These are phyloP conservation scores for Protaetia brevitarsis DNA, from an alignment of 1,140 invertebrate species.

Conservation along the genomic window DNA sequence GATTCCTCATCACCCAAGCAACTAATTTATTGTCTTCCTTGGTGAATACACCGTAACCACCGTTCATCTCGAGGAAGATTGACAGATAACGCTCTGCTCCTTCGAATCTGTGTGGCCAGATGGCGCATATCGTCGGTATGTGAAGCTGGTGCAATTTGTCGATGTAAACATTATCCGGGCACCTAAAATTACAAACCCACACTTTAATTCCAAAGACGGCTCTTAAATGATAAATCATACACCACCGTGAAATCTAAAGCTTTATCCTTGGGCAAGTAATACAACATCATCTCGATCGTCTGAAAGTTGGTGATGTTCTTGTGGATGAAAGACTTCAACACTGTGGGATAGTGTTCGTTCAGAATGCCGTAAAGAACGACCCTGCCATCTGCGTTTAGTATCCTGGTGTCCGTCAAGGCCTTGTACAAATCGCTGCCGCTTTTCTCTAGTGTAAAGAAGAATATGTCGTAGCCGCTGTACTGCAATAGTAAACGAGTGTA, in stretches of 20 bases:
- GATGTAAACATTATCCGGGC: conserved; percentile 37
- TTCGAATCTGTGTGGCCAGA: conserved; percentile 40
- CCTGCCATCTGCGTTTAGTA: neutral
- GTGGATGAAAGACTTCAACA: neutral
- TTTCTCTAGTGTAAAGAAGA: conserved; percentile 18
- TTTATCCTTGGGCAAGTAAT: neutral
- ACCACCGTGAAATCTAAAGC: neutral
- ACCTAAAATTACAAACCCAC: conserved; percentile 33
- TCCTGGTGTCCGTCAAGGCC: conserved; percentile 1
- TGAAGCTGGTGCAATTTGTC: conserved; percentile 31
- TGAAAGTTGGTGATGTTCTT: neutral
- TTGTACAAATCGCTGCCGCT: neutral
- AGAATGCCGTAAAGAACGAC: conserved; percentile 1
- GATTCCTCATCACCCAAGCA: conserved; percentile 42
- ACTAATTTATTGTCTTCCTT: conserved; percentile 35
- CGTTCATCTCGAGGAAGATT: conserved; percentile 37
- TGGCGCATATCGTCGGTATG: neutral
- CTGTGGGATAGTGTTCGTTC: neutral
- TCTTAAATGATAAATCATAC: conserved; percentile 7
- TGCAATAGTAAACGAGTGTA: neutral
- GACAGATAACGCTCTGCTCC: conserved; percentile 38
- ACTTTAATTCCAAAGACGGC: neutral
- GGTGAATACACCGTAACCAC: conserved; percentile 41
- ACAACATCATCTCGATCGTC: neutral
- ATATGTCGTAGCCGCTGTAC: conserved; percentile 2